A percentile compares a stretch with the other conserved stretches of the same genome.
These are phyloP conservation scores for Eudasyphora cyanicolor DNA, from an alignment of 2,888 invertebrate species.

Conservation along the genomic window DNA sequence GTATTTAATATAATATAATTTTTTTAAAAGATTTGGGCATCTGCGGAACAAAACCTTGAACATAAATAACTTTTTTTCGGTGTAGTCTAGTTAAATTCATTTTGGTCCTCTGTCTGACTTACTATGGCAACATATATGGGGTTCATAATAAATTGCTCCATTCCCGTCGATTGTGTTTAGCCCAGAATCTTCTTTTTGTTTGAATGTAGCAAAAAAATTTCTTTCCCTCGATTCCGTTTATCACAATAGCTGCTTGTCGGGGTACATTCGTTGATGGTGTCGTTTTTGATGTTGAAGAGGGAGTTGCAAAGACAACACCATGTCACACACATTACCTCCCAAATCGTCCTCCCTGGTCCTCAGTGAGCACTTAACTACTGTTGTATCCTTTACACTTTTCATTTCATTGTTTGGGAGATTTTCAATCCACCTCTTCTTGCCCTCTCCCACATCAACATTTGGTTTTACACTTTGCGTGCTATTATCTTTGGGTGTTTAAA, in stretches of 20 bases:
- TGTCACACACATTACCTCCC: conserved; percentile 43
- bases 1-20: too few relatives aligned
- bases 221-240: conserved; percentile 11
- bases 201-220: background rate
- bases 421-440: background rate
- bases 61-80: too few relatives aligned
- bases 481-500: conserved; percentile 4
- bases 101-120: conserved; percentile 1
- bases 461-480: conserved; percentile 1
- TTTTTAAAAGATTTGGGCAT: too few relatives aligned
- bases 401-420: conserved; percentile 43
- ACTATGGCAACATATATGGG: conserved; percentile 55
- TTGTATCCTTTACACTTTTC: conserved; percentile 43
- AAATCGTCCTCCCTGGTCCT: background rate
- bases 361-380: background rate
- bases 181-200: background rate
- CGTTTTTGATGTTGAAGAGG: background rate
- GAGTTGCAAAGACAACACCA: conserved; percentile 44
- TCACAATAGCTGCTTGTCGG: background rate
- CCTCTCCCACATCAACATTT: background rate
- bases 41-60: too few relatives aligned
- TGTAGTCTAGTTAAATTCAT: conserved; percentile 21
- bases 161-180: background rate
- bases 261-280: background rate
- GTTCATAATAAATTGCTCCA: conserved; percentile 63